phyloP scores from a whole-genome alignment of 2,113 vertebrate genomes.

The Saimiri boliviensis region DNA sequence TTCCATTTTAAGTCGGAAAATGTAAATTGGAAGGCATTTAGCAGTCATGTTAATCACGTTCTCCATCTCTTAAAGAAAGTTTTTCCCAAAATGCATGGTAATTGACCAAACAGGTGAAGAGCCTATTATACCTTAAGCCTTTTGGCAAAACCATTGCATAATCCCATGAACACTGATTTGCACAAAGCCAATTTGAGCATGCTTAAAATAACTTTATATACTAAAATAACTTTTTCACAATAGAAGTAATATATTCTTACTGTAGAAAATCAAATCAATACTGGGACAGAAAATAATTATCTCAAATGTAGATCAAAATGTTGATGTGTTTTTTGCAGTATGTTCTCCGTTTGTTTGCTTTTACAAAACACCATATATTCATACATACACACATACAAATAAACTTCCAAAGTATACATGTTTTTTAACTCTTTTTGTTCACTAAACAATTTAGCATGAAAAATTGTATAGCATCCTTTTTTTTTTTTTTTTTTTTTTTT shows the following conservation, averaged over 20 bases:
- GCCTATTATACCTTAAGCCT: neutral
- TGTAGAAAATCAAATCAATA: slow-evolving; percentile 17
- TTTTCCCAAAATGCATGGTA: neutral
- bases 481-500: neutral
- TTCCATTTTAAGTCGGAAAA: neutral
- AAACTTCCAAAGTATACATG: neutral
- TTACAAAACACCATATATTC: neutral
- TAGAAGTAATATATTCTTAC: neutral
- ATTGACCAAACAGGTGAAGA: neutral
- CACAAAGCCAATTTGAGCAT: neutral
- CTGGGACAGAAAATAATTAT: neutral
- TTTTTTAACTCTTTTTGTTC: neutral
- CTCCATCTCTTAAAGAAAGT: neutral
- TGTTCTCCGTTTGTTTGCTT: neutral
- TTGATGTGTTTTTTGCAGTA: neutral
- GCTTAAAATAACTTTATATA: neutral
- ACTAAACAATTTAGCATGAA: neutral
- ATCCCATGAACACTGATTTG: neutral
- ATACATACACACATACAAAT: neutral
- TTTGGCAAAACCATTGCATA: neutral
- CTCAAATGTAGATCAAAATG: neutral
- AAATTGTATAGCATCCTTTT: neutral
- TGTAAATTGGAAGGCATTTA: neutral
- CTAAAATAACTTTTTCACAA: neutral
- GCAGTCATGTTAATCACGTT: neutral